Evolutionary conservation across 1,140 invertebrate genomes (phyloP).

Genomic region (Probaryconus sp.): DNA sequence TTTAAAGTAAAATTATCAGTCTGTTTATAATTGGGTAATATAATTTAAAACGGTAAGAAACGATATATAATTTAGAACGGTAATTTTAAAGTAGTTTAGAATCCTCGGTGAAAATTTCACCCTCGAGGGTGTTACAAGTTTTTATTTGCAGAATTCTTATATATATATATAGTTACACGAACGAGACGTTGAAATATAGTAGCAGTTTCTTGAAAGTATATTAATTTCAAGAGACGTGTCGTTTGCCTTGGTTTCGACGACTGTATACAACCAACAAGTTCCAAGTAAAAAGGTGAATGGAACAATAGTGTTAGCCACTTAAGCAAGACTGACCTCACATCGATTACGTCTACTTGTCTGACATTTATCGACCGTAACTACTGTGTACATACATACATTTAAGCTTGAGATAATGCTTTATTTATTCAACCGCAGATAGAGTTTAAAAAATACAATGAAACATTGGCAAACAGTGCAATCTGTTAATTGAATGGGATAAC

Average conservation of each 20-base stretch:
- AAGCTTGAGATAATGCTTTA: slow-evolving; percentile 1
- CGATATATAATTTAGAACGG: too few species aligned
- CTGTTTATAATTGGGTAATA: too few species aligned
- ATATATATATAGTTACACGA: too few species aligned
- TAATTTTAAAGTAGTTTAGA: too few species aligned
- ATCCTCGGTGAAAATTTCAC: too few species aligned
- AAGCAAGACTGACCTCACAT: slow-evolving; percentile 37
- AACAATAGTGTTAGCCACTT: slow-evolving; percentile 16
- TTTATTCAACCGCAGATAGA: background rate
- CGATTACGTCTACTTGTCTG: slow-evolving; percentile 40
- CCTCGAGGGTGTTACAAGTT: too few species aligned
- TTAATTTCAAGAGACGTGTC: slow-evolving; percentile 9
- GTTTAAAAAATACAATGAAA: too few species aligned
- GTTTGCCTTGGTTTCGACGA: slow-evolving; percentile 11
- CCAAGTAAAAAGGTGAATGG: slow-evolving; percentile 19
- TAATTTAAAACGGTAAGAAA: too few species aligned
- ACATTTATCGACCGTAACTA: slow-evolving; percentile 36
- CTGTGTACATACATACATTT: slow-evolving; percentile 9
- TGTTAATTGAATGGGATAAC: too few species aligned
- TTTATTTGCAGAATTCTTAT: too few species aligned
- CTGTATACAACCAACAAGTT: slow-evolving; percentile 17
- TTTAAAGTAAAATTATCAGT: too few species aligned
- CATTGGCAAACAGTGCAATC: too few species aligned
- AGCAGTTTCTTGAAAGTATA: background rate
- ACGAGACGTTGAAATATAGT: background rate